Evolutionary conservation across 2,113 vertebrate genomes (phyloP), one percentile per base, ranked within the genome.

Genomic region (Corydoras maculifer): DNA sequence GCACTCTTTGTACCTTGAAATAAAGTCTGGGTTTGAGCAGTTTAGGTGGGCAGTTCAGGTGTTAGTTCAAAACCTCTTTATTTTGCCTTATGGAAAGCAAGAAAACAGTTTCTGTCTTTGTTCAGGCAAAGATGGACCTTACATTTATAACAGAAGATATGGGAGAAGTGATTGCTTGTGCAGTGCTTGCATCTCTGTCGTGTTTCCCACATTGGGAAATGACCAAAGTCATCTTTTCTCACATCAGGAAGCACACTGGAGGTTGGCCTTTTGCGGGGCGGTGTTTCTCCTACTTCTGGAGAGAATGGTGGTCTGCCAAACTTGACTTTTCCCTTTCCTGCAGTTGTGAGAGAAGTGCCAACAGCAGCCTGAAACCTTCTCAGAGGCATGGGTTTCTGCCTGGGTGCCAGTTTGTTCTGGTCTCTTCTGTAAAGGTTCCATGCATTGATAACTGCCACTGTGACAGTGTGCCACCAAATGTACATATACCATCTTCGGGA

Each of bases 191-290:
- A 57, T 57, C 74, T 79, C 65, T 79, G 74, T 59, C 58, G 49
- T 25, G 70, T 76, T 79, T 66, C 30, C 74, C 58, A 76, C 58
- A 74, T 70, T 62, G 74, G 65, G 13, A 78, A 73, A 74, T 79
- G 55, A 73, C 65, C 65, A 25, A 50, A 15, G 61, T 30, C 74
- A 74, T 74, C 71, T 62, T 70, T 76, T 70, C 78, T 79, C 48
- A 78, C 68, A 63, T 71, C 68, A 32, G 66, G 12, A 43, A 60
- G 69, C 15, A 77, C 61, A 29, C 6, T 35, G 12, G 12, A 25
- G 15, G n/a, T 62, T 58, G 43, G 55, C 32, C 62, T 74, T 67
- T 71, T 75, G 6, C 58, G 25, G 12, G 49, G 51, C 8, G 72
- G 61, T 65, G 62, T 64, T 70, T 10, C 9, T 1, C 3, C 30